Evolutionary conservation across 1,140 invertebrate genomes (phyloP).

Genomic region (Palaemon carinicauda): DNA sequence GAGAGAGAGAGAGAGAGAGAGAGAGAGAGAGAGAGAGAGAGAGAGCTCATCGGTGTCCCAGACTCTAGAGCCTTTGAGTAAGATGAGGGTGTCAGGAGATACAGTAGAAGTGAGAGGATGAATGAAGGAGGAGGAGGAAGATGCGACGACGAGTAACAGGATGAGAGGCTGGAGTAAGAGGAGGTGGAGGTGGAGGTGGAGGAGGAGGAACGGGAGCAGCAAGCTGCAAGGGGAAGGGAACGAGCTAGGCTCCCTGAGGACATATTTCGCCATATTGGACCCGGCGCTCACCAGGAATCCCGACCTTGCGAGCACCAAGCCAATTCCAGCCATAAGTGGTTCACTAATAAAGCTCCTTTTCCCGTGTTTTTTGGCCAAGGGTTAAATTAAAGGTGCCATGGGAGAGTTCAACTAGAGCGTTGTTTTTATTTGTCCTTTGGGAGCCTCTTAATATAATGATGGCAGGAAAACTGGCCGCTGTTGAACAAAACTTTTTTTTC

Average conservation of each 20-base stretch:
- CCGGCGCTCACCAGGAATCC: background rate
- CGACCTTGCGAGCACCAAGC: background rate
- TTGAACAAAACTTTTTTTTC: background rate
- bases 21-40: background rate
- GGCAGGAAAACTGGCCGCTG: background rate
- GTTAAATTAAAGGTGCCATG: conserved; percentile 28
- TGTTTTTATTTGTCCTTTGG: conserved; percentile 26
- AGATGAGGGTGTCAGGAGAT: background rate
- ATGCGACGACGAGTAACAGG: background rate
- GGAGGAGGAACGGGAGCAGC: background rate
- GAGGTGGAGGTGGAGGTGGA: background rate
- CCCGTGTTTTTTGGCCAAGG: background rate
- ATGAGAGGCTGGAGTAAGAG: background rate
- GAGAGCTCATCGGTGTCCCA: too few relatives aligned
- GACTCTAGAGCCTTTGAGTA: background rate
- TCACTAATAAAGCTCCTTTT: background rate
- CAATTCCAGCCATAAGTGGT: background rate
- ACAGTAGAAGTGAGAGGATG: background rate
- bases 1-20: background rate
- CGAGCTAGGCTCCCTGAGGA: background rate
- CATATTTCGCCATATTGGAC: conserved; percentile 26
- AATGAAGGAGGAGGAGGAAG: background rate
- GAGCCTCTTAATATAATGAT: conserved; percentile 36
- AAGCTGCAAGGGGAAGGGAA: background rate
- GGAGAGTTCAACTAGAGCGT: background rate